A percentile compares a stretch with the other conserved stretches of the same genome.
Conservation (phyloP, 2,113 vertebrate species). For the Rhinolophus ferrumequinum region DNA sequence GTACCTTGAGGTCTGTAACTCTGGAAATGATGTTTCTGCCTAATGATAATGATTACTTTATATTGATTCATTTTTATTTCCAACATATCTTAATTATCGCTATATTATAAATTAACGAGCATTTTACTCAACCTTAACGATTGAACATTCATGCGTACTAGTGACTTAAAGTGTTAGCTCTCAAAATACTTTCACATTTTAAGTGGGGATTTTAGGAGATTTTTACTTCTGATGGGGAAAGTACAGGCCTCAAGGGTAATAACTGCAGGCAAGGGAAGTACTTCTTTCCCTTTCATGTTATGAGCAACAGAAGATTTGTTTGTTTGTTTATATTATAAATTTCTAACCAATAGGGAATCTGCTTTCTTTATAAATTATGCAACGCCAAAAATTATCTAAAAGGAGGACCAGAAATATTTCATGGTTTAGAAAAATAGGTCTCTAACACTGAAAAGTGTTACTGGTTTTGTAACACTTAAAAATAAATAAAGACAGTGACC, state of each 20-base stretch:
- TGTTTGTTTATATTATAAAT: background rate
- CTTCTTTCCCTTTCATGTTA: background rate
- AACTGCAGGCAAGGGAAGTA: background rate
- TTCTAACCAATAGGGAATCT: background rate
- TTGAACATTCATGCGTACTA: background rate
- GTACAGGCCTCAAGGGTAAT: background rate
- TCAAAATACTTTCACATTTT: conserved; percentile 40
- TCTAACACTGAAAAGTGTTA: conserved; percentile 16
- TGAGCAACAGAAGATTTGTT: background rate
- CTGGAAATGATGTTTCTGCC: background rate
- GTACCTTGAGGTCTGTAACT: background rate
- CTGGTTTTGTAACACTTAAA: conserved; percentile 41
- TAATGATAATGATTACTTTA: background rate
- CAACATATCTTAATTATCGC: background rate
- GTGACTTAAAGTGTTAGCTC: background rate
- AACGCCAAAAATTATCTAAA: background rate
- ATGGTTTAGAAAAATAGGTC: conserved; percentile 5
- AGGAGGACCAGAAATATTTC: background rate
- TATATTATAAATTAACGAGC: background rate
- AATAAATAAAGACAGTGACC: conserved; percentile 20
- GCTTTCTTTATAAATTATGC: conserved; percentile 46
- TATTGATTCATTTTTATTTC: background rate
- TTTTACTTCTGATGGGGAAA: background rate
- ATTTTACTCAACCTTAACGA: background rate
- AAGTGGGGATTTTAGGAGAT: background rate